phyloP scores from a whole-genome alignment of 1,140 invertebrate species.

The Thrips palmi region DNA sequence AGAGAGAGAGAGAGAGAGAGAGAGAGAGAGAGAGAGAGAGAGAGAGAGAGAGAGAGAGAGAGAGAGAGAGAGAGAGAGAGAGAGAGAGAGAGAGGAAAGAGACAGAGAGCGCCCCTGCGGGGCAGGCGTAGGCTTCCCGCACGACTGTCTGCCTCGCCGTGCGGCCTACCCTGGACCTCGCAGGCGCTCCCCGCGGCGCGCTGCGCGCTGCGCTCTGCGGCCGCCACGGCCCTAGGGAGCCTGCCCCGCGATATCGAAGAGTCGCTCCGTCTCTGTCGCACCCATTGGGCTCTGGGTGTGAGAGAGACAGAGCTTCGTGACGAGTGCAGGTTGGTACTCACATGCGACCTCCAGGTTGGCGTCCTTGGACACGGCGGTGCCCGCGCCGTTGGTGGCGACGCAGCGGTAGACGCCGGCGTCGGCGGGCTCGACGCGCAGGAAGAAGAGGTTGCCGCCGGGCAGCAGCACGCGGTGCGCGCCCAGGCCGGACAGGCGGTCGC shows the following conservation, averaged over 20 bases:
- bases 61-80: no score
- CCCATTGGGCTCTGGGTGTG: conserved; percentile 23
- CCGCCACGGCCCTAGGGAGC: conserved; percentile 27
- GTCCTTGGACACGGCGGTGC: conserved; percentile 60
- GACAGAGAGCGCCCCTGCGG: no score
- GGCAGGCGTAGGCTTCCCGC: no score
- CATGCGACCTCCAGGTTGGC: conserved; percentile 66
- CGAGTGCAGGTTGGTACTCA: conserved; percentile 18
- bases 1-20: no score
- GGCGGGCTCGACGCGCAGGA: conserved; percentile 59
- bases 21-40: no score
- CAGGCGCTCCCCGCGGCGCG: no score
- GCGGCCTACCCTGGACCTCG: no score
- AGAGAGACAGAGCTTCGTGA: conserved; percentile 22
- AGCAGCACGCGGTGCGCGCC: conserved; percentile 36
- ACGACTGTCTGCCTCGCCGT: no score
- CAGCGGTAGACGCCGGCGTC: conserved; percentile 64
- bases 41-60: no score
- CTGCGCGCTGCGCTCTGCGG: conserved; percentile 49
- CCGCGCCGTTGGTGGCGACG: conserved; percentile 51
- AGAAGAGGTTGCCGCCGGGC: conserved; percentile 40
- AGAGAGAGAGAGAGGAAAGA: no score
- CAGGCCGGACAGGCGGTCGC: conserved; percentile 23
- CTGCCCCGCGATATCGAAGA: conserved; percentile 26
- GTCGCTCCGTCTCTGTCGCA: conserved; percentile 23